These are phyloP conservation scores for Escarpia spicata DNA, from an alignment of 2,888 invertebrate genomes.

Conservation along the genomic window DNA sequence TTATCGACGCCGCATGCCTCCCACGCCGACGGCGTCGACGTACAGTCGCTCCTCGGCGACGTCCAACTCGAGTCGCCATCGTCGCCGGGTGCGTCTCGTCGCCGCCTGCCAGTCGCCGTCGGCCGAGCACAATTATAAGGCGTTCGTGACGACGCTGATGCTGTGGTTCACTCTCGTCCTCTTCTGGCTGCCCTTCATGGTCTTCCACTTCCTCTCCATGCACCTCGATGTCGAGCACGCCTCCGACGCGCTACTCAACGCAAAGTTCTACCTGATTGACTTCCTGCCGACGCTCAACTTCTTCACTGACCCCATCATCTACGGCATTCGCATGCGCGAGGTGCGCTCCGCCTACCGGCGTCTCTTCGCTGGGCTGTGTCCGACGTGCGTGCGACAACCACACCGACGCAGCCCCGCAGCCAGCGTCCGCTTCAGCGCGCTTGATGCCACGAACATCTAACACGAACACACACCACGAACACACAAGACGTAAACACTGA, in stretches of 20 bases:
- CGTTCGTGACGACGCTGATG: constrained; percentile 46
- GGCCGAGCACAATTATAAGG: constrained; percentile 46
- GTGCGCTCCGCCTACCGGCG: constrained; percentile 42
- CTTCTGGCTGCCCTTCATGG: constrained; percentile 47
- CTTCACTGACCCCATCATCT: constrained; percentile 45
- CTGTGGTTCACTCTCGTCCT: constrained; percentile 43
- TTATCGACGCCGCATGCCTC: constrained; percentile 36
- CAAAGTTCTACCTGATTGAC: constrained; percentile 46
- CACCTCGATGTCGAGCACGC: constrained; percentile 35
- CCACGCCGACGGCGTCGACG: constrained; percentile 22
- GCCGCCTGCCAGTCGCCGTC: background rate
- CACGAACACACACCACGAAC: background rate
- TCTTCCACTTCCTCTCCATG: constrained; percentile 43
- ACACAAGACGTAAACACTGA: background rate
- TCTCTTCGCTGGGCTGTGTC: constrained; percentile 38
- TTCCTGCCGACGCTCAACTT: constrained; percentile 46
- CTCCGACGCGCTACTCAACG: constrained; percentile 37
- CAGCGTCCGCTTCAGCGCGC: constrained; percentile 36
- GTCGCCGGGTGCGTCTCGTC: background rate
- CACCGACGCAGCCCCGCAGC: background rate
- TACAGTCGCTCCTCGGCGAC: background rate
- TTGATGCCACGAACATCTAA: constrained; percentile 32
- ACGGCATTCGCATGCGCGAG: constrained; percentile 47
- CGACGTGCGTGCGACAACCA: constrained; percentile 35
- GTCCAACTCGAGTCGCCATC: background rate